Conservation (phyloP, 2,113 vertebrate species). For the Sula dactylatra region DNA sequence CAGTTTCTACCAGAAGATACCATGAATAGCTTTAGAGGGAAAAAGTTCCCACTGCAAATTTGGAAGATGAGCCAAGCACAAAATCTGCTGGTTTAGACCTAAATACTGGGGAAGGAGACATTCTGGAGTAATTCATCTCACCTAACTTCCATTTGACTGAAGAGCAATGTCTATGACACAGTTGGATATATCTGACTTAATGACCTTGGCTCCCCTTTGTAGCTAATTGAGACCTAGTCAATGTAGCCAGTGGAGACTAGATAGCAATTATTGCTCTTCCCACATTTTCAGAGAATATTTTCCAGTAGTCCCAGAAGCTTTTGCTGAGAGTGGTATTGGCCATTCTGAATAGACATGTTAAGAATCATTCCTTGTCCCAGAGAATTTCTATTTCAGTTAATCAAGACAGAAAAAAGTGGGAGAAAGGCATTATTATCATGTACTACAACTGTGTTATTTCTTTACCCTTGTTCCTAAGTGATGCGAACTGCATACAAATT, state of each 20-base stretch:
- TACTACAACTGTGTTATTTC: constrained; percentile 51
- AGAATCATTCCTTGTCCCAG: neutral
- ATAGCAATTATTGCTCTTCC: neutral
- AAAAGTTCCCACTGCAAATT: neutral
- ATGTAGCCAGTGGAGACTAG: neutral
- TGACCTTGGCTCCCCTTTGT: neutral
- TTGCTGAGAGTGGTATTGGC: neutral
- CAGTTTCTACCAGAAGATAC: neutral
- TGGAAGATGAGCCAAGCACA: neutral
- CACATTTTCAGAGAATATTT: neutral
- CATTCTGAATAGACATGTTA: neutral
- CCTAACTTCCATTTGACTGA: neutral
- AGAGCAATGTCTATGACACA: rapidly evolving
- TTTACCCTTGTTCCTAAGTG: constrained; percentile 38
- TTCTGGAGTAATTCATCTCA: neutral
- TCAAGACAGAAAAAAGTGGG: neutral
- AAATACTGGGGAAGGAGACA: neutral
- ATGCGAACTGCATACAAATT: neutral
- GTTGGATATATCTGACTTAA: neutral
- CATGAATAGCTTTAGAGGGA: neutral
- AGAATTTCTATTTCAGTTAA: neutral
- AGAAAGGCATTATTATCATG: constrained; percentile 40
- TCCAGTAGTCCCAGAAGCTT: neutral
- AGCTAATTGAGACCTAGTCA: neutral
- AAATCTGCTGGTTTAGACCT: neutral